These are phyloP conservation scores for Drosophila dunni DNA, from an alignment of 1,140 invertebrate genomes.

Conservation along the genomic window DNA sequence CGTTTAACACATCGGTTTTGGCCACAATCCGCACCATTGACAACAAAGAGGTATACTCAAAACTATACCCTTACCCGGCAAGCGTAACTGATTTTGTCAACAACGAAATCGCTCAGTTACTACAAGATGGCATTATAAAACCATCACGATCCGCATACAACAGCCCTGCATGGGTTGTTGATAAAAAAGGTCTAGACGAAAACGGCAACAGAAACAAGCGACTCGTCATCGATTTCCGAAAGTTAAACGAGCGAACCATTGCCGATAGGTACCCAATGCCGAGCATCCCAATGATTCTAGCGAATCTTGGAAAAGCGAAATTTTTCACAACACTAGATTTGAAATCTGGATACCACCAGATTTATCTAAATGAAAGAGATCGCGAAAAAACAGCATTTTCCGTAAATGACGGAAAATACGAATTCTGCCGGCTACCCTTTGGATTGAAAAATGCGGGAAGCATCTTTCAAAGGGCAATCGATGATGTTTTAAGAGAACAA, in stretches of 20 bases:
- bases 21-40: constrained; percentile 1
- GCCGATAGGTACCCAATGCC: constrained; percentile 7
- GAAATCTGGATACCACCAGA: too few relatives aligned
- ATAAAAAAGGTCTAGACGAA: background rate
- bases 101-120: background rate
- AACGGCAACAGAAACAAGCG: background rate
- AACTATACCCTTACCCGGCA: background rate
- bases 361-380: too few relatives aligned
- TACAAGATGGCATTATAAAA: too few relatives aligned
- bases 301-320: background rate
- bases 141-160: background rate
- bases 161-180: constrained; percentile 2
- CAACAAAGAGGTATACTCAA: background rate
- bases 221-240: constrained; percentile 3
- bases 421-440: too few relatives aligned
- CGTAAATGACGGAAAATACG: too few relatives aligned
- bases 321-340: background rate
- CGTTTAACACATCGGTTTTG: background rate
- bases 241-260: constrained; percentile 4
- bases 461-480: too few relatives aligned
- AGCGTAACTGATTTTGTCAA: background rate
- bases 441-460: too few relatives aligned
- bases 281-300: constrained; percentile 3
- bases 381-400: too few relatives aligned
- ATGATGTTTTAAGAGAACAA: too few relatives aligned